These are phyloP conservation scores for Stercorarius parasiticus DNA, from an alignment of 2,113 vertebrate genomes.

Conservation along the genomic window DNA sequence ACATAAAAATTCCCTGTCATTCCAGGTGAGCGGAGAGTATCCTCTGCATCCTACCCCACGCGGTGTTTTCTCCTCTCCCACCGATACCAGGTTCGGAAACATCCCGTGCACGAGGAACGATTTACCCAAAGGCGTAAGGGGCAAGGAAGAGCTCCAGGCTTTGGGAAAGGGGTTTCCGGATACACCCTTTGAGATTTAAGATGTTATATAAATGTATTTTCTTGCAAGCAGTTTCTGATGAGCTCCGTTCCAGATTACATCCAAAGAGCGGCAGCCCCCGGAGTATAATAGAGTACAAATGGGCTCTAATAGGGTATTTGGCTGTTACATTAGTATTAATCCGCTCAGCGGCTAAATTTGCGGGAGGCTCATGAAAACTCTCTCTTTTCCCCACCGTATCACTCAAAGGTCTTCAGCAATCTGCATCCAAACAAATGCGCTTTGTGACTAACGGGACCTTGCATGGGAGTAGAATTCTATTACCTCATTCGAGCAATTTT, in stretches of 20 bases:
- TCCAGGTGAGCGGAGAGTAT: not conserved
- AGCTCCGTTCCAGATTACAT: not conserved
- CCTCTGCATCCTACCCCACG: not conserved
- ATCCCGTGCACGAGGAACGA: rapidly evolving
- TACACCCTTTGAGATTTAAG: not conserved
- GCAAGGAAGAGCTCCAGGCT: not conserved
- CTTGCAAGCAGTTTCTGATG: not conserved
- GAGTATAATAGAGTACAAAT: not conserved
- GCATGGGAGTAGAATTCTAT: not conserved
- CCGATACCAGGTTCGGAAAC: not conserved
- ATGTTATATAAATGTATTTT: not conserved
- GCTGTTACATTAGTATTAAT: constrained; percentile 19
- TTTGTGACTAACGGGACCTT: not conserved
- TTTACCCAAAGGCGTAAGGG: rapidly evolving
- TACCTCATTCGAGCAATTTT: not conserved
- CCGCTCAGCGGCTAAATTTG: not conserved
- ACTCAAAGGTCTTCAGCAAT: constrained; percentile 33
- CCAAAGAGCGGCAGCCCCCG: not conserved
- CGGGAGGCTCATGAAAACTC: constrained; percentile 21
- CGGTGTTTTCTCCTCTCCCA: not conserved
- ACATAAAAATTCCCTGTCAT: not conserved
- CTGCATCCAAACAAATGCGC: constrained; percentile 31
- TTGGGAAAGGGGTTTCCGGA: not conserved
- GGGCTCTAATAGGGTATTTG: constrained; percentile 19
- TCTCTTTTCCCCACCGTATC: constrained; percentile 27